phyloP scores from a whole-genome alignment of 2,797 vertebrate genomes.

The Telmatherina bonti region DNA sequence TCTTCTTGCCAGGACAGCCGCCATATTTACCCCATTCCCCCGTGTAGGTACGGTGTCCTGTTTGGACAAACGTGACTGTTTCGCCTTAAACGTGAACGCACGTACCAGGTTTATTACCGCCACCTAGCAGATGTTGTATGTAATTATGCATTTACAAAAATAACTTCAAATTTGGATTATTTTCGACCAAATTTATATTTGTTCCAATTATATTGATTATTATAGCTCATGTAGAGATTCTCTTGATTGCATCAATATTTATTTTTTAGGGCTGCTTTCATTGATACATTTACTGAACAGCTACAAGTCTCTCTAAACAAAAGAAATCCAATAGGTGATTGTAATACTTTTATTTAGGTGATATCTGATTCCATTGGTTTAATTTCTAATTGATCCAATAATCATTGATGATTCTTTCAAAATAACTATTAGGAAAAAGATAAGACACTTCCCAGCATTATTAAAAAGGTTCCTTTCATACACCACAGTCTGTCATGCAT shows the following conservation, averaged over 20 bases:
- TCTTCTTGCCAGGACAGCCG: slow-evolving; percentile 71
- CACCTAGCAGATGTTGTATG: slow-evolving; percentile 29
- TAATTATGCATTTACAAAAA: background rate
- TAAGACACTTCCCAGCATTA: background rate
- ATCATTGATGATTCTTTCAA: background rate
- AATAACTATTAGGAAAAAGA: background rate
- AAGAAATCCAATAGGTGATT: too few species aligned
- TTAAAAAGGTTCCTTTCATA: background rate
- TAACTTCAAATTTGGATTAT: background rate
- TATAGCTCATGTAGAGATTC: too few species aligned
- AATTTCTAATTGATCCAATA: background rate
- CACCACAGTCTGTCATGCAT: background rate
- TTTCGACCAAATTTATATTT: too few species aligned
- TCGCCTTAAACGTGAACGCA: background rate
- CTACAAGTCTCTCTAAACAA: too few species aligned
- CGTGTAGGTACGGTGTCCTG: slow-evolving; percentile 45
- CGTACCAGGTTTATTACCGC: background rate
- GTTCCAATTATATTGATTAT: too few species aligned
- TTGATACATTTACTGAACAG: too few species aligned
- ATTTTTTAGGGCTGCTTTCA: too few species aligned
- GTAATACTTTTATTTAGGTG: background rate
- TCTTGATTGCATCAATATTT: too few species aligned
- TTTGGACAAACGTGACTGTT: slow-evolving; percentile 43
- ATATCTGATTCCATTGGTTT: background rate
- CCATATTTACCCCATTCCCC: slow-evolving; percentile 72